Percentiles rank a stretch among this genome's conserved stretches.
Conservation (phyloP, 2,113 vertebrate genomes). For the Ranitomeya imitator region DNA sequence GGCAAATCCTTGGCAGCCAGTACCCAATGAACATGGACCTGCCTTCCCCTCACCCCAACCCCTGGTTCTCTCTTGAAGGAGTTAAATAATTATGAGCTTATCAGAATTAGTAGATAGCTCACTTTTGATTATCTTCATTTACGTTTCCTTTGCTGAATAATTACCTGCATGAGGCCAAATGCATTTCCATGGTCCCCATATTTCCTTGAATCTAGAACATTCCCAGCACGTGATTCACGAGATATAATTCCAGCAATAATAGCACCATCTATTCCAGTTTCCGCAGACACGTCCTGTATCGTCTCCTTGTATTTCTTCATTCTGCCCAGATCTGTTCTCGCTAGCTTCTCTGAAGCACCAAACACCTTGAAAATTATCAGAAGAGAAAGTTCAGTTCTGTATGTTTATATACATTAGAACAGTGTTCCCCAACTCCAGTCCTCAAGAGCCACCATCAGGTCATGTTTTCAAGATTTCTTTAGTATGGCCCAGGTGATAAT, state of each 20-base stretch:
- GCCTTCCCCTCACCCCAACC: no score
- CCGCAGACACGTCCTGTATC: constrained; percentile 66
- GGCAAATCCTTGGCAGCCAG: no score
- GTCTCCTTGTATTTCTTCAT: constrained; percentile 64
- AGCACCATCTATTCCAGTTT: constrained; percentile 66
- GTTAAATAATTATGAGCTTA: no score
- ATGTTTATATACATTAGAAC: neutral
- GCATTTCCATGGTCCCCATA: constrained; percentile 69
- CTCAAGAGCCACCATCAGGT: no score
- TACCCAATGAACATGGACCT: no score
- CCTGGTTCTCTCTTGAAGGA: no score
- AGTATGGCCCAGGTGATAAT: no score
- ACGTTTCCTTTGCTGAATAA: no score
- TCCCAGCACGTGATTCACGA: constrained; percentile 72
- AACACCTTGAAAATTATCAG: neutral
- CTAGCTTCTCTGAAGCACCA: constrained; percentile 69
- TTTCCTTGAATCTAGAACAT: constrained; percentile 48
- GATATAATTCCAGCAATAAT: constrained; percentile 73
- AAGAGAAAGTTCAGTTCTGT: neutral
- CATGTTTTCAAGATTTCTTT: no score
- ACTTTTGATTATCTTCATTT: neutral
- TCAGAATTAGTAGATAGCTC: neutral
- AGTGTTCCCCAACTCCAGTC: no score
- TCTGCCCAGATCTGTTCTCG: constrained; percentile 67
- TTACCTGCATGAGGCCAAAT: constrained; percentile 77